Percentiles rank a stretch among this genome's conserved stretches.
These are phyloP conservation scores for Cerceris rybyensis DNA, from an alignment of 2,888 invertebrate species.

Conservation along the genomic window DNA sequence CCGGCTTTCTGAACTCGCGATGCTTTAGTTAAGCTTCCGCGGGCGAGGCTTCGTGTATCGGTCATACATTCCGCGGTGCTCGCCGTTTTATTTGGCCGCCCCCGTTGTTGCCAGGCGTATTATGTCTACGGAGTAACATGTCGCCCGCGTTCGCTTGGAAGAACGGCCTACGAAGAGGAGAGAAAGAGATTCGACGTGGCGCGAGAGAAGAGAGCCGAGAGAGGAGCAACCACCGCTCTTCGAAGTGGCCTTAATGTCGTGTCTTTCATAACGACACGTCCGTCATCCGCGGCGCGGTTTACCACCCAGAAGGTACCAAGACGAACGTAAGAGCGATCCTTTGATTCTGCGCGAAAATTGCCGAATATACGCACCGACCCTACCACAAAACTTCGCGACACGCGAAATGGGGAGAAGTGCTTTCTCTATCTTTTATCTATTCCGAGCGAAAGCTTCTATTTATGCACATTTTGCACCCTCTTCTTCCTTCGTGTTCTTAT, in stretches of 20 bases:
- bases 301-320: conserved; percentile 43
- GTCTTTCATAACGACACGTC: conserved; percentile 50
- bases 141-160: conserved; percentile 21
- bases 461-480: neutral
- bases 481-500: neutral
- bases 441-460: neutral
- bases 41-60: conserved; percentile 70
- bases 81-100: conserved; percentile 69
- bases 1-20: conserved; percentile 52
- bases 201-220: conserved; percentile 17
- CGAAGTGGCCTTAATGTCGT: conserved; percentile 48
- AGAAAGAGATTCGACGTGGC: conserved; percentile 7
- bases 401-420: neutral
- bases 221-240: conserved; percentile 20
- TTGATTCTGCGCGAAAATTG: conserved; percentile 11
- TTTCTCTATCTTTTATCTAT: conserved; percentile 1
- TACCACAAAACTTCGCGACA: neutral
- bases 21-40: conserved; percentile 62
- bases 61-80: conserved; percentile 66
- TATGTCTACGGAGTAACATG: conserved; percentile 74
- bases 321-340: conserved; percentile 12
- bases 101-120: conserved; percentile 72
- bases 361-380: neutral
- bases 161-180: conserved; percentile 13
- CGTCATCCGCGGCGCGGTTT: conserved; percentile 34